phyloP scores from a whole-genome alignment of 2,113 vertebrate species.

The Morphnarchus princeps region DNA sequence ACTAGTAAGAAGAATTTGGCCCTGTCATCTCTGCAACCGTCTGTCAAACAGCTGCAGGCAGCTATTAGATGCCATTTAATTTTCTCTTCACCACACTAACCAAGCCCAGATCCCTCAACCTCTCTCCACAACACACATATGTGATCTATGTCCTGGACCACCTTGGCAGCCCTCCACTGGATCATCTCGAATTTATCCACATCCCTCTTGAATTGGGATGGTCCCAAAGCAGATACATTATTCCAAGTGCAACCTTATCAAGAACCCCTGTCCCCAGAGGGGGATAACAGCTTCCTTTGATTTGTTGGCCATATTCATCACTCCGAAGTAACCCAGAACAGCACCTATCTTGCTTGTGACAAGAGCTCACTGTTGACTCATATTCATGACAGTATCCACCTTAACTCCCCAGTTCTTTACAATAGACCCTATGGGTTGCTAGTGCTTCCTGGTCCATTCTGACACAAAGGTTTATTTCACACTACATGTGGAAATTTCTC shows the following conservation, averaged over 20 bases:
- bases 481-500: background rate
- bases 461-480: background rate
- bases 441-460: background rate
- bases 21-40: background rate
- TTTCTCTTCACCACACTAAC: background rate
- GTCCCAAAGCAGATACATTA: background rate
- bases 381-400: background rate
- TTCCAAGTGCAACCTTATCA: background rate
- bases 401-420: background rate
- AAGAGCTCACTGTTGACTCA: background rate
- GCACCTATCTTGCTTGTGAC: background rate
- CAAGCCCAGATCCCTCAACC: background rate
- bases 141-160: background rate
- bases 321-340: background rate
- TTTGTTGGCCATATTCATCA: background rate
- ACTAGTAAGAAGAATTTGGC: background rate
- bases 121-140: background rate
- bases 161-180: background rate
- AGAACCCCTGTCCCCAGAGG: accelerated
- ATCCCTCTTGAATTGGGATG: background rate
- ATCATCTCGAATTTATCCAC: background rate
- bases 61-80: background rate
- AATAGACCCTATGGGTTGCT: background rate
- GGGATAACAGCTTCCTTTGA: background rate
- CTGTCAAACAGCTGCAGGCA: background rate